Conservation (phyloP, 2,888 invertebrate genomes). For the Brachylomia viminalis region DNA sequence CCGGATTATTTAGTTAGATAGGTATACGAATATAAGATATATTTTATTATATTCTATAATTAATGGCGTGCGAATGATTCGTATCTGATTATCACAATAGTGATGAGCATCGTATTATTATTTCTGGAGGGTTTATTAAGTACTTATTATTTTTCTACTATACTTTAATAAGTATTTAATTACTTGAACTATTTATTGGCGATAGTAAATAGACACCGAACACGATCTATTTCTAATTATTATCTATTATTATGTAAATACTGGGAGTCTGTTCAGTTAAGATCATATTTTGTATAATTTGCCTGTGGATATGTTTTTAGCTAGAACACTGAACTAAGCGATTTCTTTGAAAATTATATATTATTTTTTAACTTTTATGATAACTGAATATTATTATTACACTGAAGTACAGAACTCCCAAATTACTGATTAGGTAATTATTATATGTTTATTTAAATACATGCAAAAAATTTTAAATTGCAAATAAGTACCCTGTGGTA, state of each 20-base stretch:
- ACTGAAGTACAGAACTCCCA: slow-evolving; percentile 19
- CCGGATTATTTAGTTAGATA: neutral
- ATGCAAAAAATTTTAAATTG: slow-evolving; percentile 48
- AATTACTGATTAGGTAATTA: neutral
- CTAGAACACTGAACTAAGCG: neutral
- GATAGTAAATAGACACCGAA: slow-evolving; percentile 61
- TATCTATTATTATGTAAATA: slow-evolving; percentile 10
- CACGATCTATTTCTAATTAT: slow-evolving; percentile 44
- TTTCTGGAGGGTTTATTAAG: slow-evolving; percentile 53
- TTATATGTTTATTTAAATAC: slow-evolving; percentile 18
- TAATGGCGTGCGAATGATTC: slow-evolving; percentile 48
- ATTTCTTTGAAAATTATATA: neutral
- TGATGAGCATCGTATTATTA: slow-evolving; percentile 57
- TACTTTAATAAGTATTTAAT: slow-evolving; percentile 7
- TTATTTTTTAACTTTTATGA: neutral
- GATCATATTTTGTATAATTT: slow-evolving; percentile 14
- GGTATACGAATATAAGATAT: neutral
- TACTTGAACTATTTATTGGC: slow-evolving; percentile 24
- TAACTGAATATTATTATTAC: slow-evolving; percentile 4
- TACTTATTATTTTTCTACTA: slow-evolving; percentile 14
- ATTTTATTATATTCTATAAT: slow-evolving; percentile 21
- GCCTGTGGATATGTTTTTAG: neutral
- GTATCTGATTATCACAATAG: slow-evolving; percentile 60
- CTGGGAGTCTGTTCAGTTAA: slow-evolving; percentile 22
- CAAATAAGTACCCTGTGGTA: slow-evolving; percentile 70